Evolutionary conservation across 2,797 vertebrate species (phyloP), one percentile per base, ranked within the genome.

Genomic region (Neoniphon sammara): DNA sequence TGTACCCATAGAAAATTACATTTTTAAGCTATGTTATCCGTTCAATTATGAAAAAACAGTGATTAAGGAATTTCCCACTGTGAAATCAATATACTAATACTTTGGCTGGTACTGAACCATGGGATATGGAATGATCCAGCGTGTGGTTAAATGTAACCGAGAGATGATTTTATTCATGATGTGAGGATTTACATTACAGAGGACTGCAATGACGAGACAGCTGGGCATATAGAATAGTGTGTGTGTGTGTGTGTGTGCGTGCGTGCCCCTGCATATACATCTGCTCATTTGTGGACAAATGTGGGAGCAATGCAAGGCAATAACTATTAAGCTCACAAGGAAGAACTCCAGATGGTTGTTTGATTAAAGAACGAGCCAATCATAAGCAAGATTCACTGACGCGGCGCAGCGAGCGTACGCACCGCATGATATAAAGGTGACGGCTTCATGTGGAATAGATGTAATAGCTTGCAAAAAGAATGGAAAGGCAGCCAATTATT

Each of bases 311-410:
- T 71, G 66, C 18, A 70, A 78, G 42, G 65, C 52, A 82, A 62
- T 78, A 59, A 74, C 67, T 67, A 77, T 83, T 66, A 78, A 75
- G 73, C 61, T 70, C 44, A 70, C 66, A 78, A 69, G 58, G 53
- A 80, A 67, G n/a, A 42, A 61, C 56, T 75, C 70, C 81, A 87
- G 79, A 85, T 90, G 81, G 83, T 56, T 77, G 71, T 62, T 81
- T 75, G 78, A 88, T 85, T 80, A 49, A 73, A 73, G 58, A 66
- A 78, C 46, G 34, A 72, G 66, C 66, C 65, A 79, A 82, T 81
- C 66, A 75, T 42, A 77, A n/a, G 39, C 44, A 39, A 78, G 31
- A 64, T 78, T 75, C 60, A 67, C 54, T 64, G 55, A 53, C 80
- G 64, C 62, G 59, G 63, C 53, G 50, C 60, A 53, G 25, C 31